A percentile compares a stretch with the other conserved stretches of the same genome.
Conservation (phyloP, 2,888 invertebrate species). For the Seira ritae region DNA sequence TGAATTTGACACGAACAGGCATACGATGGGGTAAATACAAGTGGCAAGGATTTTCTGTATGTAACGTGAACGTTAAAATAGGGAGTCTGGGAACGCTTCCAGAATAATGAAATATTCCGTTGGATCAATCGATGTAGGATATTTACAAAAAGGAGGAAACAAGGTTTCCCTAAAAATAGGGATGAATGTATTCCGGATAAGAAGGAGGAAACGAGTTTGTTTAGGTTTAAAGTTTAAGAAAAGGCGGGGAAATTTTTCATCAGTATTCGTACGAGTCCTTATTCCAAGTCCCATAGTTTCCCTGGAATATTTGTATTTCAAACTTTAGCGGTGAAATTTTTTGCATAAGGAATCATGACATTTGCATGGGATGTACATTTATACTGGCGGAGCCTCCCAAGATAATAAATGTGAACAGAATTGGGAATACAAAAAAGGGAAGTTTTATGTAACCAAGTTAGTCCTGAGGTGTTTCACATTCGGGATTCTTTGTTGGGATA, state of each 20-base stretch:
- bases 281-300: no score
- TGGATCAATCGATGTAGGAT: background rate
- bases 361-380: background rate
- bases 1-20: constrained; percentile 44
- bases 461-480: no score
- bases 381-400: background rate
- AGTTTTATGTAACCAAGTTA: background rate
- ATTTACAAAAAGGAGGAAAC: background rate
- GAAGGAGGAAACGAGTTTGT: background rate
- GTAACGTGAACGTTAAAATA: background rate
- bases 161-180: no score
- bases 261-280: background rate
- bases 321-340: background rate
- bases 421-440: background rate
- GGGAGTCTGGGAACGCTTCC: background rate
- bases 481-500: no score
- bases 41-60: background rate
- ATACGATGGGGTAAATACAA: background rate
- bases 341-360: constrained; percentile 1
- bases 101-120: constrained; percentile 3
- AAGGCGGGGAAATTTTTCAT: background rate
- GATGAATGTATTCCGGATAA: background rate
- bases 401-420: constrained; percentile 4
- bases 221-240: background rate
- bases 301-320: background rate